Base-by-base conservation (phyloP, 2,113 vertebrate genomes). In the Calonectris borealis region DNA sequence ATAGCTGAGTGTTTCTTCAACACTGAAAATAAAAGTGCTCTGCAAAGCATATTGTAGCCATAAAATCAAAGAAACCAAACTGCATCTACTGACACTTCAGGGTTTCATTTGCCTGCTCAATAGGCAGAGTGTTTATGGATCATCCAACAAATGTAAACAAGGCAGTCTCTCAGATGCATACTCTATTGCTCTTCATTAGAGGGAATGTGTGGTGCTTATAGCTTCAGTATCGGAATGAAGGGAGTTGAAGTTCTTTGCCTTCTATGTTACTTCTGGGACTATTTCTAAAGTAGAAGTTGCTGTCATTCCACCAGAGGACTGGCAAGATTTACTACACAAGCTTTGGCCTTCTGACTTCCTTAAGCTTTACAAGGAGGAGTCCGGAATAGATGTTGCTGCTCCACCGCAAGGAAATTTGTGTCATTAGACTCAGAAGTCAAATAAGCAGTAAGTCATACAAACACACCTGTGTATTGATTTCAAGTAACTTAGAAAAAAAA, bases 41-140 rank as follows among this genome's bases (percentile, higher is more conserved):
- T 77, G 84, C 84, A 73, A 91, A 79, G 86, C 70, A 38, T 81
- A 57, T 58, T 49, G 32, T 77, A 49, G 72, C 58, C 32, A 14
- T 95, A 95, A 97, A 95, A 91, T 66, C 66, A 55, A 61, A 70
- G 91, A 27, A 87, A 83, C 77, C 19, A 68, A 15, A 10, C 32
- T 40, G 49, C 64, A 32, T 54, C 58, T 89, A 18, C 77, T 90
- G 91, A 7, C 61, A 40, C 44, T 68, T 93, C 13, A 32, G 86
- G 72, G 42, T 88, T 97, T 89, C 62, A 31, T 88, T 91, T 86
- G 68, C 54, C 48, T 70, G 52, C 68, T 68, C 4, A 6, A 11
- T 57, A 73, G 91, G 52, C 57, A 5, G 4, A 8, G 62, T 65
- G 78, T 72, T 95, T 84, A 62, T 84, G 87, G 88, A n/a, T 86